phyloP scores from a whole-genome alignment of 2,113 vertebrate species.

The Erythrolamprus reginae region DNA sequence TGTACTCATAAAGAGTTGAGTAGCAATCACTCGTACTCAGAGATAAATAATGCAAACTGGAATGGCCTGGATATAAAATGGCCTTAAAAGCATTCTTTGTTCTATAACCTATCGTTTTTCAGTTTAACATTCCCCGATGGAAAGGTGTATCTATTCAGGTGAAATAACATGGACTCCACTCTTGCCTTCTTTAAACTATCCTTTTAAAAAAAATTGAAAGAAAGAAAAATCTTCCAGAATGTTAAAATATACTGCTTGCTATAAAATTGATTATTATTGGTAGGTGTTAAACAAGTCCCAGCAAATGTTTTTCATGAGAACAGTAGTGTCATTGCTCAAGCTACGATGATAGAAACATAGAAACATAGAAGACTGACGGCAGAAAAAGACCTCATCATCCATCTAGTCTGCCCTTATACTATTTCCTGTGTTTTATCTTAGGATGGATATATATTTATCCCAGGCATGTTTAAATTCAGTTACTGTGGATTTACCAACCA shows the following conservation, averaged over 20 bases:
- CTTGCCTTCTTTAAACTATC: neutral
- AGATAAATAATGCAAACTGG: slow-evolving; percentile 6
- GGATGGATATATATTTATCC: no score
- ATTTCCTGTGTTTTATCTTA: no score
- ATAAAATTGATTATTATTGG: neutral
- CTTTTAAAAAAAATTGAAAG: neutral
- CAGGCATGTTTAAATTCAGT: no score
- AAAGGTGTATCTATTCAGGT: neutral
- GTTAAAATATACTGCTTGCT: neutral
- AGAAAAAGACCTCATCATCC: no score
- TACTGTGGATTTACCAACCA: no score
- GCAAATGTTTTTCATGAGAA: neutral
- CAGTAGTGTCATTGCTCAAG: neutral
- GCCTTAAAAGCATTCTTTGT: slow-evolving; percentile 7
- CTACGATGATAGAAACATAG: no score
- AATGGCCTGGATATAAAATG: slow-evolving; percentile 1
- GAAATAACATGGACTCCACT: neutral
- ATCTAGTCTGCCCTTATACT: no score
- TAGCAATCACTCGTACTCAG: neutral
- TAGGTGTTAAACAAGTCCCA: neutral
- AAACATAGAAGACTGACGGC: no score
- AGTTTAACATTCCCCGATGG: neutral
- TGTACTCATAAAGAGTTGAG: neutral
- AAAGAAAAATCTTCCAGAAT: neutral
- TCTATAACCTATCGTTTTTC: neutral